These are phyloP conservation scores for Osedax frankpressi DNA, from an alignment of 2,888 invertebrate species.

Conservation along the genomic window DNA sequence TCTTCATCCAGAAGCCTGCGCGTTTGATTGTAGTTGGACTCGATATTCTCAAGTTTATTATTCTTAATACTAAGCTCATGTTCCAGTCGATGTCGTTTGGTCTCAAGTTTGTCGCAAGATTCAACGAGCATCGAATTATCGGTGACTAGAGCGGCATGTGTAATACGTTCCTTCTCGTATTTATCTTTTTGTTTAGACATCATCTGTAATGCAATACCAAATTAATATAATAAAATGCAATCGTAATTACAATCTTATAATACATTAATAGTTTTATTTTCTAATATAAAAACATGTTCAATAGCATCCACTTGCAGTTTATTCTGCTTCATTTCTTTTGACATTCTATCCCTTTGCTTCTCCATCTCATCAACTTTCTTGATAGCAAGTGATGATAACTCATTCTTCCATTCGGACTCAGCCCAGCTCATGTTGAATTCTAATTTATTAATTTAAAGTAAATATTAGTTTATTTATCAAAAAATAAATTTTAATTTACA, in stretches of 20 bases:
- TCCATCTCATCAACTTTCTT: constrained; percentile 37
- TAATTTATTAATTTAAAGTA: no score
- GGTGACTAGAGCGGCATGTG: neutral
- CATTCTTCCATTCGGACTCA: constrained; percentile 41
- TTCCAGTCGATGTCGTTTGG: neutral
- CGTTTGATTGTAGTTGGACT: neutral
- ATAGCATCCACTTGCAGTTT: constrained; percentile 39
- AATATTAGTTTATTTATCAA: no score
- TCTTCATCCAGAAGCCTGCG: neutral
- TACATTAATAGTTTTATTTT: no score
- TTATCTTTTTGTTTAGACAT: neutral
- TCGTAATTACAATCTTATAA: no score
- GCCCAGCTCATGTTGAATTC: constrained; percentile 37
- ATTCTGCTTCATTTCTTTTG: constrained; percentile 38
- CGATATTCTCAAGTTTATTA: neutral
- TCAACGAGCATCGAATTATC: neutral
- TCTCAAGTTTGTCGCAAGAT: neutral
- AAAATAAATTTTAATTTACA: no score
- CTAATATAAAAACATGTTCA: constrained; percentile 38
- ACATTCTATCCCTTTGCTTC: constrained; percentile 32
- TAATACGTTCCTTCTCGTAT: neutral
- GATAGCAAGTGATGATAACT: constrained; percentile 34
- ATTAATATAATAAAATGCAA: no score
- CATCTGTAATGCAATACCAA: no score
- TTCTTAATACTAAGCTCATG: neutral